Base-by-base conservation (phyloP, 92 coral and sea anemone genomes). In the Palythoa caribaeorum region DNA sequence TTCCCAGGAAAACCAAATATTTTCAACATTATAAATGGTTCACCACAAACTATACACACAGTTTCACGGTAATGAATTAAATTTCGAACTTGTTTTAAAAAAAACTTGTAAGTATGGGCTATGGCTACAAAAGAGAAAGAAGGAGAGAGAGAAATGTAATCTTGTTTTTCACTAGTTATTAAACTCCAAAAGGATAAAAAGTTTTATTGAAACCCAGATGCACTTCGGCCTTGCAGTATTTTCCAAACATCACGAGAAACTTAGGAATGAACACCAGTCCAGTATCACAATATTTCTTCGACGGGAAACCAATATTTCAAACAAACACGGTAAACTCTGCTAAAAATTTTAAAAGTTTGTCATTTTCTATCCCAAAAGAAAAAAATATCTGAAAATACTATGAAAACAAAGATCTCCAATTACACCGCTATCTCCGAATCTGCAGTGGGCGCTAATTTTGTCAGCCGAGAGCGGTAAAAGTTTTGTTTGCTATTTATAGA, bases 1-100 rank as follows among this genome's bases (percentile, higher is more conserved):
- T 81, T 38, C 37, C 66, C 86, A 81, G 86, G 86, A 81, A 81
- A 81, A 81, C 86, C 86, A 81, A 66, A 54, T 81, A 81, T 81
- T 81, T 81, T 81, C 86, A 65, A 66, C 63, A 81, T 66, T 51
- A 81, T 17, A 81, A 66, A 19, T n/a, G 89, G 37, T 9, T 76
- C 75, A 62, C 62, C 80, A 75, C 89, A 85, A 57, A 3, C 37
- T 3, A 57, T 74, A 71, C 80, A 84, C 71, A 72, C 20, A 75
- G 47, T 66, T 81, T 36, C 44, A 36, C 40, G 66, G 66, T 35
- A n/a, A 8, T n/a, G 39, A 77, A 17, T 51, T 51, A 44, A 15
- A 53, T 21, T 36, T 77, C 11, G 1, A 77, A 17, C 16, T 11
- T 77, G 19, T 77, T 21, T 8, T 6, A 2, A 35, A 15, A 13